Conservation (phyloP, 2,113 vertebrate genomes). For the Paramormyrops kingsleyae region DNA sequence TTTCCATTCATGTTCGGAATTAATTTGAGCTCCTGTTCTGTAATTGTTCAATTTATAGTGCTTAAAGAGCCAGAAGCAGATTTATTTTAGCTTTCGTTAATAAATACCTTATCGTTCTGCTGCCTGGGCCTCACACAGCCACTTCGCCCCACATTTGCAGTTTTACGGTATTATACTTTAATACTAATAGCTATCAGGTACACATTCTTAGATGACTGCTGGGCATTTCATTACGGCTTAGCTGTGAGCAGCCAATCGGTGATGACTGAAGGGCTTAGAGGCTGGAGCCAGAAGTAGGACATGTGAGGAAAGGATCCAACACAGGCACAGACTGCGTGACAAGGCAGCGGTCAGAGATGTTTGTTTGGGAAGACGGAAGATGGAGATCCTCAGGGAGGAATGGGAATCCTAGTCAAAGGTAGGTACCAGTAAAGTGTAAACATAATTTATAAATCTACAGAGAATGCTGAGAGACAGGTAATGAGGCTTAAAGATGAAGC, state of each 20-base stretch:
- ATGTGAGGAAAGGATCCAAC: neutral
- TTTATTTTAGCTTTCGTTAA: neutral
- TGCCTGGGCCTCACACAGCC: neutral
- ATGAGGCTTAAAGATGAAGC: neutral
- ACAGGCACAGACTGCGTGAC: neutral
- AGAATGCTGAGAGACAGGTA: neutral
- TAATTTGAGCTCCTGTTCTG: neutral
- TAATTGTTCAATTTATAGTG: neutral
- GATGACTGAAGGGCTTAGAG: neutral
- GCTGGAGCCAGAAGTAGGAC: neutral
- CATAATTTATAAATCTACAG: neutral
- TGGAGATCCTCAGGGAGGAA: neutral
- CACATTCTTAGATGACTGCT: neutral
- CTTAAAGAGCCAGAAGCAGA: neutral
- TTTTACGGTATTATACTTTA: neutral
- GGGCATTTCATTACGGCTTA: neutral
- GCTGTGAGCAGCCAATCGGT: neutral
- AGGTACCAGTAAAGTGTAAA: neutral
- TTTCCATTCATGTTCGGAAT: neutral
- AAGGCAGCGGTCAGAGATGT: neutral
- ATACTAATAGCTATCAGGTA: neutral
- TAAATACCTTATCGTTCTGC: neutral
- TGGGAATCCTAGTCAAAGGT: neutral
- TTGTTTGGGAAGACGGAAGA: neutral
- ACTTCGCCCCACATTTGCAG: neutral